Evolutionary conservation across 2,797 vertebrate species (phyloP), one percentile per base, ranked within the genome.

Genomic region (Acanthopagrus latus): DNA sequence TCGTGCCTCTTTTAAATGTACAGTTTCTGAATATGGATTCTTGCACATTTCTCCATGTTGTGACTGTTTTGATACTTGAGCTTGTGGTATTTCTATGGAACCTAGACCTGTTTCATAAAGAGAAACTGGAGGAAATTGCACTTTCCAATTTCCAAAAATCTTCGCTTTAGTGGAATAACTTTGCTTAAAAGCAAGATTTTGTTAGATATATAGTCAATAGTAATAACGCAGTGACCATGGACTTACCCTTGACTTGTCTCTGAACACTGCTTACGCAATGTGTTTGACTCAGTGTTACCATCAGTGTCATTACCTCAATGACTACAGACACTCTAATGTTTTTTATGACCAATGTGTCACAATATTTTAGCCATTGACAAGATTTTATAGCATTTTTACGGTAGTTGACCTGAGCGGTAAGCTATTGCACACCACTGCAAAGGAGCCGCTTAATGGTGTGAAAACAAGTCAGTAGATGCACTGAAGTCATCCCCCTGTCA

Each of bases 181-280:
- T 38, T 38, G 8, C 38, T 38, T 7, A 38, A 38, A 38, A 38
- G 38, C 38, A 38, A 38, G 9, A 38, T 38, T 38, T 38, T 38
- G 38, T 38, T 38, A 10, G 38, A 38, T 10, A 10, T 38, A 38
- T 10, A 38, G 38, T 9, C 38, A 10, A 38, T 38, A 10, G 38
- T 38, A 38, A 10, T 38, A 38, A 38, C 7, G 2, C 38, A 38
- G 8, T 64, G 13, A n/a, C 4, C 14, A 7, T 78, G 70, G 44
- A 57, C 48, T 71, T 74, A 64, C 21, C 72, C 81, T 69, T 77
- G 56, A 44, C 25, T 71, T 57, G 65, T 81, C 68, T 76, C 51
- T 58, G 38, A 77, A 47, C 43, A n/a, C 33, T 23, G 74, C 59
- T 66, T 76, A 80, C 17, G 13, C 71, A 23, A 41, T 62, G 25